Evolutionary conservation across 1,140 invertebrate genomes (phyloP).

Genomic region (Drosophila ironensis): DNA sequence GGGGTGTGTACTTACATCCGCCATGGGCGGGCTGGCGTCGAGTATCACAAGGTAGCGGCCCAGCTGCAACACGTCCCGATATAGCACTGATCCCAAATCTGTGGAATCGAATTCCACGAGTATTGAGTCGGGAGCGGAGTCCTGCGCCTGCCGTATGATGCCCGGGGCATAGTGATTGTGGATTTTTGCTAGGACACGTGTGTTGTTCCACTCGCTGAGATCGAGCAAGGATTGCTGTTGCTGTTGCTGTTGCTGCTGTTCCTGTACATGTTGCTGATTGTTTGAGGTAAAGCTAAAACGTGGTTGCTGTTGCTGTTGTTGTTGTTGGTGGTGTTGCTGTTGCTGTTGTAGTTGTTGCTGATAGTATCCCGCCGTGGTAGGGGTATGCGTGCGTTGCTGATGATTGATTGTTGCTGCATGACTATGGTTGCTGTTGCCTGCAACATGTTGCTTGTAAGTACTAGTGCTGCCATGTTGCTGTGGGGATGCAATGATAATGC

Average conservation of each 20-base stretch:
- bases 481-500: conserved; percentile 69
- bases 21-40: conserved; percentile 94
- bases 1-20: conserved; percentile 63
- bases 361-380: conserved; percentile 51
- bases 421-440: conserved; percentile 44
- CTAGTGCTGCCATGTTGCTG: conserved; percentile 53
- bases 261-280: conserved; percentile 66
- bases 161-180: conserved; percentile 93
- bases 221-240: conserved; percentile 84
- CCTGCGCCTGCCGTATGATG: conserved; percentile 84
- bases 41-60: conserved; percentile 94
- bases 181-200: conserved; percentile 93
- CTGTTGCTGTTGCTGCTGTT: conserved; percentile 83
- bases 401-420: conserved; percentile 59
- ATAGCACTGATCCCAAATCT: conserved; percentile 83
- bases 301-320: conserved; percentile 44
- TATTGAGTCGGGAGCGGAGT: conserved; percentile 84
- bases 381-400: conserved; percentile 64
- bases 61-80: conserved; percentile 88
- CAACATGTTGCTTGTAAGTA: conserved; percentile 70
- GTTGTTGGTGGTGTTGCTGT: conserved; percentile 46
- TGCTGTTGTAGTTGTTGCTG: conserved; percentile 53
- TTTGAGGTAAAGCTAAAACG: conserved; percentile 74
- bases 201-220: conserved; percentile 94
- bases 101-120: conserved; percentile 89